Evolutionary conservation across 2,797 vertebrate species (phyloP).

Genomic region (Cercopithecus neglectus): DNA sequence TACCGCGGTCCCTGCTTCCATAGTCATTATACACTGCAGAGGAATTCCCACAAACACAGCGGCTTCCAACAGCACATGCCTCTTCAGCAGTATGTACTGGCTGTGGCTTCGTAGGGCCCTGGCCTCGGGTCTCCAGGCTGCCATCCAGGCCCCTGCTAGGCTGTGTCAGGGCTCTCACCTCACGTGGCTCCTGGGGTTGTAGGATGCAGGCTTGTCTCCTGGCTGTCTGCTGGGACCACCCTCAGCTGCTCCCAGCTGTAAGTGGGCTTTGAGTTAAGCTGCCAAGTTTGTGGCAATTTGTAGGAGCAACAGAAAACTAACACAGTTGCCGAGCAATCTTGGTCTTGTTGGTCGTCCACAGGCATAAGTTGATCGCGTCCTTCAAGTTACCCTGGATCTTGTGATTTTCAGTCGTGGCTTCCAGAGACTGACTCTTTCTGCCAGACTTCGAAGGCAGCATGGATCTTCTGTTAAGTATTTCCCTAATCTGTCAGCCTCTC

Average conservation of each 20-base stretch:
- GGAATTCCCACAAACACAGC: neutral
- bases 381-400: neutral
- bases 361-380: neutral
- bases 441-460: neutral
- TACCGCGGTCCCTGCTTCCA: neutral
- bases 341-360: neutral
- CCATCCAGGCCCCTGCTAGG: neutral
- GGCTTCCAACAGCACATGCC: neutral
- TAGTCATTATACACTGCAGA: accelerated
- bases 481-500: neutral
- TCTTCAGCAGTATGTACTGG: neutral
- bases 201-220: neutral
- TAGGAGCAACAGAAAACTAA: neutral
- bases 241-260: no score
- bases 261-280: neutral
- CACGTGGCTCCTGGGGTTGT: neutral
- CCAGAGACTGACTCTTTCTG: neutral
- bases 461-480: neutral
- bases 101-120: neutral
- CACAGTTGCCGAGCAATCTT: no score
- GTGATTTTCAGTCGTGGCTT: neutral
- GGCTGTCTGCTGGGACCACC: neutral
- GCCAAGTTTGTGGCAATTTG: neutral
- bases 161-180: neutral
- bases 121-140: neutral